Evolutionary conservation across 2,888 invertebrate genomes (phyloP), one percentile per base, ranked within the genome.

Genomic region (Oxyscelio sp.): DNA sequence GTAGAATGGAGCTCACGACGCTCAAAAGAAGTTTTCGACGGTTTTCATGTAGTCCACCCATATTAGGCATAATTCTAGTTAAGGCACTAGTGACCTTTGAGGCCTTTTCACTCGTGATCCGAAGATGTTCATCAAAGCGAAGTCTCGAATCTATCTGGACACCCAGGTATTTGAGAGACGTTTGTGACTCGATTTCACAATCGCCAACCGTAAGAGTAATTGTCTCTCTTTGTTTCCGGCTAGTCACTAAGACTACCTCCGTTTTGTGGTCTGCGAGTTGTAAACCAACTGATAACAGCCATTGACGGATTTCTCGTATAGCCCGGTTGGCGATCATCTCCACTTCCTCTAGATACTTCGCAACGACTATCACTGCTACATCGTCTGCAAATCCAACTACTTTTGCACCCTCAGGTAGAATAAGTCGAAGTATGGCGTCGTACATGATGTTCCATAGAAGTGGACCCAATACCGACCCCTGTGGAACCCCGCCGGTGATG

Each of bases 151-250:
- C n/a, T n/a, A n/a, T n/a, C n/a, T n/a, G n/a, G n/a, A n/a, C n/a
- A n/a, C n/a, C n/a, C n/a, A n/a, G n/a, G 27, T 27, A 27, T 27
- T 56, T 45, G 4, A 87, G 50, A 19, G 13, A 80, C 45, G 81
- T 68, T 34, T 61, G 31, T 0, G 75, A 65, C 24, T 21, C 31
- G 9, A 86, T 85, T 0, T 22, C 15, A 31, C 66, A 19, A 5
- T 65, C 48, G 0, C 86, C 82, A 8, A 86, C 74, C 6, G 22
- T 24, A 0, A 86, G 73, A 17, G 70, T 79, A 45, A 80, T 83
- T 8, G 40, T 68, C 19, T 70, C 73, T 5, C 27, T 27, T 6
- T 4, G 1, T 8, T 73, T 73, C 50, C 73, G 54, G 24, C 73
- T 59, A 19, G 59, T 27, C 1, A 34, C n/a, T n/a, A n/a, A n/a